Evolutionary conservation across 2,888 invertebrate genomes (phyloP).

Genomic region (Gymnoscelis rufifasciata): DNA sequence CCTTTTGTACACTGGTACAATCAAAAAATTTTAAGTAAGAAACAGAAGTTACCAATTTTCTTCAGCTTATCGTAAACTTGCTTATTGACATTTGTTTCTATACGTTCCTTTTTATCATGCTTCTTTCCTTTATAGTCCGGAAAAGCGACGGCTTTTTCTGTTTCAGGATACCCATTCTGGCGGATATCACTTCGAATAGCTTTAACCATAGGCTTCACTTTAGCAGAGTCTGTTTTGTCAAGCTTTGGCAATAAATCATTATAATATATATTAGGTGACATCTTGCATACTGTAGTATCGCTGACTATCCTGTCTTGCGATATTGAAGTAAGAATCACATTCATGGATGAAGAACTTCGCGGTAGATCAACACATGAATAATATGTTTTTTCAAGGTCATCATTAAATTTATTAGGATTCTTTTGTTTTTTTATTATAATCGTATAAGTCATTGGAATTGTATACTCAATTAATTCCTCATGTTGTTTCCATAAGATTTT

Average conservation of each 20-base stretch:
- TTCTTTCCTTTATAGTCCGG: neutral
- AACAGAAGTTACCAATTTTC: slow-evolving; percentile 2
- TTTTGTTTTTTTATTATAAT: slow-evolving; percentile 49
- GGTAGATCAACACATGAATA: slow-evolving; percentile 64
- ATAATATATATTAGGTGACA: slow-evolving; percentile 15
- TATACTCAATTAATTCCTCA: slow-evolving; percentile 49
- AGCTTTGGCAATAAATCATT: no score
- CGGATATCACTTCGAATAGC: neutral
- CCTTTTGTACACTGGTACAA: no score
- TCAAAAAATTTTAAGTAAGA: no score
- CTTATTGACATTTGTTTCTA: neutral
- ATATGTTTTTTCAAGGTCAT: slow-evolving; percentile 44
- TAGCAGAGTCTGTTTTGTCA: no score
- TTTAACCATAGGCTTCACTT: no score
- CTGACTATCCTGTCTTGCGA: slow-evolving; percentile 47
- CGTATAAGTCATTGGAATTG: slow-evolving; percentile 61
- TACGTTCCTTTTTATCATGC: neutral
- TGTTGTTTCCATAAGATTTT: slow-evolving; percentile 53
- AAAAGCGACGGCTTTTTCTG: neutral
- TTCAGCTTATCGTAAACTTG: neutral
- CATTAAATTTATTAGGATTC: slow-evolving; percentile 9
- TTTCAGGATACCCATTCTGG: neutral
- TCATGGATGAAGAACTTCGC: slow-evolving; percentile 34
- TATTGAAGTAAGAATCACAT: slow-evolving; percentile 33
- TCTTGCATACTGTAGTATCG: slow-evolving; percentile 46